Conservation (phyloP, 2,113 vertebrate species). For the Gambusia holbrooki region DNA sequence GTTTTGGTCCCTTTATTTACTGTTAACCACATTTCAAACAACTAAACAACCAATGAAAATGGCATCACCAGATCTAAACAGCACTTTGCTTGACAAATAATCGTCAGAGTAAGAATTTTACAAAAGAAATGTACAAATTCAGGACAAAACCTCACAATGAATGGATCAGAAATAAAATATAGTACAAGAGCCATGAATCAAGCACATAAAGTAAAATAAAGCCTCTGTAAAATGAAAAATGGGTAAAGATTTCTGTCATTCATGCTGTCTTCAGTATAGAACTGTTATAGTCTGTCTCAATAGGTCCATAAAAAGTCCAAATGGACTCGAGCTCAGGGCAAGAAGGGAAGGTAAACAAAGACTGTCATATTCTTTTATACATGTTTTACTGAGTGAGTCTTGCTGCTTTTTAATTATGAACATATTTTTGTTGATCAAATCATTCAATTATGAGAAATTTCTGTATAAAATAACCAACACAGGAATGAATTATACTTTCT, state of each 20-base stretch:
- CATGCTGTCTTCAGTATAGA: slow-evolving; percentile 45
- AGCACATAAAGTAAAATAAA: slow-evolving; percentile 28
- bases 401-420: not conserved
- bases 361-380: slow-evolving; percentile 38
- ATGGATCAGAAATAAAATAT: slow-evolving; percentile 33
- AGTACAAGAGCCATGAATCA: slow-evolving; percentile 43
- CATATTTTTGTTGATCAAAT: not conserved
- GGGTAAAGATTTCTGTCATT: slow-evolving; percentile 46
- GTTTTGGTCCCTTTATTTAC: slow-evolving; percentile 85
- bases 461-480: not conserved
- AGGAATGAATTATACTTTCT: not conserved
- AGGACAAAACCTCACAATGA: slow-evolving; percentile 34
- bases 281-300: slow-evolving; percentile 13
- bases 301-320: slow-evolving; percentile 53
- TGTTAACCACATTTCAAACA: slow-evolving; percentile 83
- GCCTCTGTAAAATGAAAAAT: slow-evolving; percentile 18
- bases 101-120: slow-evolving; percentile 62
- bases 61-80: slow-evolving; percentile 79
- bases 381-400: not conserved
- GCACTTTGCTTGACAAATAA: slow-evolving; percentile 78
- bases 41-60: slow-evolving; percentile 82
- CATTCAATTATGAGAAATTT: not conserved
- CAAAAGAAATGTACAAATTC: slow-evolving; percentile 75
- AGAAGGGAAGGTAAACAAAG: slow-evolving; percentile 24
- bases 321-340: slow-evolving; percentile 4